Evolutionary conservation across 2,888 invertebrate genomes (phyloP), one percentile per base, ranked within the genome.

Genomic region (Tyria jacobaeae): DNA sequence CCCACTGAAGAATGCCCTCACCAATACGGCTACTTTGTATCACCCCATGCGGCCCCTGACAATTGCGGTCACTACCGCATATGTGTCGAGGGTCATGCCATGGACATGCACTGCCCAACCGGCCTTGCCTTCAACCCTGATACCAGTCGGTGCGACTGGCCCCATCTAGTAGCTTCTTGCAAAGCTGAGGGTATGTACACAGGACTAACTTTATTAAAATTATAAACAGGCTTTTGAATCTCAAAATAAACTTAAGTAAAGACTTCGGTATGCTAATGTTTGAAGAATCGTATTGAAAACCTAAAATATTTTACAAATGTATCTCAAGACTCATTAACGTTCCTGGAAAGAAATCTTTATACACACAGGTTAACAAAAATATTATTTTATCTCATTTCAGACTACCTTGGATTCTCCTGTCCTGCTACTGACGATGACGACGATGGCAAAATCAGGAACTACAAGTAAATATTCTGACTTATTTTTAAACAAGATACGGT

Each of bases 81-180:
- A 82, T 98, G 97, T 78, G 96, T 96, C 0, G 95, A 95, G 9
- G 98, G 97, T 7, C 89, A 92, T 0, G 80, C 88, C 25, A 62
- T 82, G n/a, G 85, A 88, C 31, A 96, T 97, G 83, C 94, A 95
- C 72, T 98, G 98, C 96, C 27, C 97, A 0, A 95, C 96, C 79
- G 97, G 97, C 25, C 92, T 97, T 63, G 97, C 97, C 12, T 97
- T 96, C 90, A 96, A 96, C 84, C 91, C 95, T 21, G 94, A 93
- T 2, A 94, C 89, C 9, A 96, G 96, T 70, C 95, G 95, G 47
- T 98, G 97, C 80, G 97, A 97, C 78, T 98, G 97, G 97, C 97
- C 97, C 2, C 97, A 97, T 83, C 94, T 95, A 78, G 97, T 97
- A 0, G 84, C 95, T 1, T 94, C 95, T 53, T 97, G 97, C 82